Conservation (phyloP, 2,113 vertebrate genomes). For the Menidia beryllina region DNA sequence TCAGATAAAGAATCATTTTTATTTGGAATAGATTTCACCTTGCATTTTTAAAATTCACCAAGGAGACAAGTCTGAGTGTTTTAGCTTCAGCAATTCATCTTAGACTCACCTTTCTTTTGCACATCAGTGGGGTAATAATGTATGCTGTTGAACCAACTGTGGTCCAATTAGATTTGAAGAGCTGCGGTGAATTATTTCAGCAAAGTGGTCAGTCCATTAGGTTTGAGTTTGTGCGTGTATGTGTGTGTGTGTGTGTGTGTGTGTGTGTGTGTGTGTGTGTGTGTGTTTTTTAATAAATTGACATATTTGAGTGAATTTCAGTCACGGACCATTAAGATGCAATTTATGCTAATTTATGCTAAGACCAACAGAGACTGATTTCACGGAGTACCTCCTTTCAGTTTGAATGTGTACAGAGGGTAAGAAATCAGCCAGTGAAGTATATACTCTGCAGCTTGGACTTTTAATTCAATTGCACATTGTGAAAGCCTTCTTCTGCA, state of each 20-base stretch:
- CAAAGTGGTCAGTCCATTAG: constrained; percentile 16
- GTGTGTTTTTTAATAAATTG: constrained; percentile 9
- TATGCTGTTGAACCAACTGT: constrained; percentile 19
- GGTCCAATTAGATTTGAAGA: constrained; percentile 36
- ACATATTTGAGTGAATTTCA: constrained; percentile 23
- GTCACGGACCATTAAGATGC: neutral
- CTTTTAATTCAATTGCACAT: neutral
- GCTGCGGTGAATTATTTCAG: constrained; percentile 10
- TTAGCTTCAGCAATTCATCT: constrained; percentile 14
- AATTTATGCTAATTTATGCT: constrained; percentile 29
- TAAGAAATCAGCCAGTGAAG: constrained; percentile 5
- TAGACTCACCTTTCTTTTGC: constrained; percentile 17
- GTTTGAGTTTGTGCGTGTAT: neutral
- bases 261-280: constrained; percentile 1
- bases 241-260: neutral
- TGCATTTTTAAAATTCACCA: constrained; percentile 15
- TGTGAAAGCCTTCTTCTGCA: constrained; percentile 3
- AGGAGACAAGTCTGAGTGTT: neutral
- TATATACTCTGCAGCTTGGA: neutral
- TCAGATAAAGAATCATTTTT: constrained; percentile 1
- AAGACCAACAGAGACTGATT: constrained; percentile 15
- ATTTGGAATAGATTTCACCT: constrained; percentile 8
- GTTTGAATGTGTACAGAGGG: constrained; percentile 1
- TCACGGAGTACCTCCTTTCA: constrained; percentile 2
- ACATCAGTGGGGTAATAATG: constrained; percentile 17